phyloP scores from a whole-genome alignment of 2,888 invertebrate species.

The Panopea generosa region DNA sequence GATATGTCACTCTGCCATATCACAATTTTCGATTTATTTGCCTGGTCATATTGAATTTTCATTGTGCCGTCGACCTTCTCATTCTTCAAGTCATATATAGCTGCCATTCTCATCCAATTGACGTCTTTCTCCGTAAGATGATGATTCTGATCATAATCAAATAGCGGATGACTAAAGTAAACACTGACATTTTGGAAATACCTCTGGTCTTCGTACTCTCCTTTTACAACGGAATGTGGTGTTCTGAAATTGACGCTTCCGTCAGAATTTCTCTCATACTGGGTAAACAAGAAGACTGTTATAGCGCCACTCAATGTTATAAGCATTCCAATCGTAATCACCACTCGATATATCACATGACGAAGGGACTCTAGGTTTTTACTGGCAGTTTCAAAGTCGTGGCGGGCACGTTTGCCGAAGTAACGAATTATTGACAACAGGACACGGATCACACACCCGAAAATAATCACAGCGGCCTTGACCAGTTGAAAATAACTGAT shows the following conservation, averaged over 20 bases:
- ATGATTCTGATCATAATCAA: conserved; percentile 4
- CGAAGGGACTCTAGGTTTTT: conserved; percentile 52
- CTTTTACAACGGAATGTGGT: conserved; percentile 59
- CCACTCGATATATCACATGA: conserved; percentile 69
- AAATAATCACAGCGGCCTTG: conserved; percentile 69
- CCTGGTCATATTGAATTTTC: conserved; percentile 7
- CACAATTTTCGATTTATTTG: background rate
- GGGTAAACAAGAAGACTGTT: conserved; percentile 71
- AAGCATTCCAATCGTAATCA: conserved; percentile 72
- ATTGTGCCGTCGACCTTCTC: conserved; percentile 9
- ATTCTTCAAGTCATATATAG: conserved; percentile 25
- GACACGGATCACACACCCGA: conserved; percentile 60
- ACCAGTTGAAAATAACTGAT: conserved; percentile 72
- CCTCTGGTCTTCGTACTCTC: conserved; percentile 61
- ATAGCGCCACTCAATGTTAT: conserved; percentile 56
- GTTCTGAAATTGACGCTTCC: conserved; percentile 58
- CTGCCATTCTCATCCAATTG: conserved; percentile 62
- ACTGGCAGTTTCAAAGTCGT: conserved; percentile 56
- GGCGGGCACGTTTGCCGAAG: conserved; percentile 64
- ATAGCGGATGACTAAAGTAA: conserved; percentile 55
- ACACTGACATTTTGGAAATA: conserved; percentile 70
- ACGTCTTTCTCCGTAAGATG: background rate
- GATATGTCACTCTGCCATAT: background rate
- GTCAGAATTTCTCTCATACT: conserved; percentile 45
- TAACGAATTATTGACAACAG: conserved; percentile 65